These are phyloP conservation scores for Heterochromis multidens DNA, from an alignment of 2,113 vertebrate genomes.

Conservation along the genomic window DNA sequence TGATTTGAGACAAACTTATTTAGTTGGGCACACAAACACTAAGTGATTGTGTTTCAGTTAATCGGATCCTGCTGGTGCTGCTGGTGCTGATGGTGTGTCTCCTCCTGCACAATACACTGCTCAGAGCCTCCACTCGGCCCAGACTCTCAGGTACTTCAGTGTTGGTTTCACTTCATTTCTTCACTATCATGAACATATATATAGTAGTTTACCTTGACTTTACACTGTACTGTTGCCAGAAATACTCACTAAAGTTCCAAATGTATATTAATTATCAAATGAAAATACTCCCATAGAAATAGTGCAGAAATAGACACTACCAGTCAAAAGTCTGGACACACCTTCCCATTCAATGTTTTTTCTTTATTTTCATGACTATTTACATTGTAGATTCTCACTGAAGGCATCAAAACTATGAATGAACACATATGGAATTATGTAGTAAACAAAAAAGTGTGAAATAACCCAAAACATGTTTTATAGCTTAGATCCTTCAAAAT, in stretches of 20 bases:
- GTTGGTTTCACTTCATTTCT: neutral
- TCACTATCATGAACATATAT: too few species aligned
- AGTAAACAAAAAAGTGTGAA: too few species aligned
- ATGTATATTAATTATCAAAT: neutral
- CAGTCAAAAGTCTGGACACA: too few species aligned
- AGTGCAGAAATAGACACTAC: too few species aligned
- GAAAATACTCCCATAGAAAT: neutral
- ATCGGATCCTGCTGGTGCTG: constrained; percentile 83
- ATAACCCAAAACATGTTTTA: too few species aligned
- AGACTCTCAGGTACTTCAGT: constrained; percentile 69
- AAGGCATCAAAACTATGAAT: too few species aligned
- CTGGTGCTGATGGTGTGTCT: constrained; percentile 83
- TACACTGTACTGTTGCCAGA: neutral
- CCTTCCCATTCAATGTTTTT: too few species aligned
- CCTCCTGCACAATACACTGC: constrained; percentile 85
- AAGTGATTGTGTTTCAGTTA: constrained; percentile 65
- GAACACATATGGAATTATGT: too few species aligned
- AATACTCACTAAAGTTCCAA: neutral
- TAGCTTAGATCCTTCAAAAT: too few species aligned
- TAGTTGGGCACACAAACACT: neutral
- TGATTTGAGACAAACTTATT: neutral
- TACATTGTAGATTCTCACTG: too few species aligned
- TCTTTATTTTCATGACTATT: too few species aligned
- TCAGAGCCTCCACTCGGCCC: constrained; percentile 59
- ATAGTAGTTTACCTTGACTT: too few species aligned